These are phyloP conservation scores for Lasioglossum pauxillum DNA, from an alignment of 2,888 invertebrate genomes.

Conservation along the genomic window DNA sequence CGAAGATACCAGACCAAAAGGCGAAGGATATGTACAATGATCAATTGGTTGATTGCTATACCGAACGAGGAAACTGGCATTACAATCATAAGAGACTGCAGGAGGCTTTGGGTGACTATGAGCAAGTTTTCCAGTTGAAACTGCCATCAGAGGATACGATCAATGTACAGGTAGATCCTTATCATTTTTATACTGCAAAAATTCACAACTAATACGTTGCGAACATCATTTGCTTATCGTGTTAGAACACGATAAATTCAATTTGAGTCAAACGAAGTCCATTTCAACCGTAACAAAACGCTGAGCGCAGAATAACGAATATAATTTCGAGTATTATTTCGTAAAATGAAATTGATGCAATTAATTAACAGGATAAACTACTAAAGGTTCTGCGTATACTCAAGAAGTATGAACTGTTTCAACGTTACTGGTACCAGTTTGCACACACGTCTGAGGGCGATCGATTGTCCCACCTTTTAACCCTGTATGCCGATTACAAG, in stretches of 20 bases:
- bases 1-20: background rate
- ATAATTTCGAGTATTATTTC: background rate
- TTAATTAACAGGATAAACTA: conserved; percentile 62
- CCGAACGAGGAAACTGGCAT: conserved; percentile 56
- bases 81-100: conserved; percentile 37
- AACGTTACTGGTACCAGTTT: conserved; percentile 65
- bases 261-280: no score
- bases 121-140: conserved; percentile 61
- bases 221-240: background rate
- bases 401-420: conserved; percentile 67
- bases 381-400: conserved; percentile 59
- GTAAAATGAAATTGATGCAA: background rate
- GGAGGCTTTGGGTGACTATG: conserved; percentile 68
- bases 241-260: no score
- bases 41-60: conserved; percentile 55
- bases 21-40: conserved; percentile 42
- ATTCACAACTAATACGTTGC: background rate
- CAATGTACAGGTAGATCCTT: conserved; percentile 58
- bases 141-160: background rate
- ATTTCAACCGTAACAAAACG: background rate
- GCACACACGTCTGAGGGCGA: conserved; percentile 35
- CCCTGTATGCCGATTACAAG: conserved; percentile 69
- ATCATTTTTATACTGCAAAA: background rate
- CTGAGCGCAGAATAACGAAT: background rate
- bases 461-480: conserved; percentile 61